A percentile compares a stretch with the other conserved stretches of the same genome.
These are phyloP conservation scores for Acleris holmiana DNA, from an alignment of 2,888 invertebrate genomes.

Conservation along the genomic window DNA sequence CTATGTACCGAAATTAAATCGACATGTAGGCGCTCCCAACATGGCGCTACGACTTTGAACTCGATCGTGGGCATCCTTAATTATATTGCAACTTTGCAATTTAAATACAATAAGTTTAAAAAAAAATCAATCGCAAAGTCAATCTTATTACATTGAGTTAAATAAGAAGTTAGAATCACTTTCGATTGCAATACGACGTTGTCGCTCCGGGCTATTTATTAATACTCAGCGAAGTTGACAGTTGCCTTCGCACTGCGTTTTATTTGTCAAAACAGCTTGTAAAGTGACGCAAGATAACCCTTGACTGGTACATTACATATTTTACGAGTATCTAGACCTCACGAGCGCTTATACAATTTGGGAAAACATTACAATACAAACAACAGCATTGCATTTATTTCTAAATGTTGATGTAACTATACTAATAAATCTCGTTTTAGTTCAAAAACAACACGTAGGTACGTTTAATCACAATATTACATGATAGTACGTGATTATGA, in stretches of 20 bases:
- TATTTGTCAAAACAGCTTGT: not conserved
- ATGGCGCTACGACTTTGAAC: constrained; percentile 10
- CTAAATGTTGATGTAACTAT: too few relatives aligned
- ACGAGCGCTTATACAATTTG: too few relatives aligned
- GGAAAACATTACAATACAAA: too few relatives aligned
- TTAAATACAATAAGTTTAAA: constrained; percentile 9
- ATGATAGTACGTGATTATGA: too few relatives aligned
- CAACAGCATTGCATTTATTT: too few relatives aligned
- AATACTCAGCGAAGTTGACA: not conserved
- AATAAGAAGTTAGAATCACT: not conserved
- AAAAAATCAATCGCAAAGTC: not conserved
- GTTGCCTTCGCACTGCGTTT: not conserved
- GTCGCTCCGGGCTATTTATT: not conserved
- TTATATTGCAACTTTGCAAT: not conserved
- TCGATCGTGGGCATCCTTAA: constrained; percentile 22
- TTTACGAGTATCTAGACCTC: too few relatives aligned
- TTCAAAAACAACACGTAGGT: too few relatives aligned
- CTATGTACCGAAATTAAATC: constrained; percentile 21
- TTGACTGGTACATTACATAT: not conserved
- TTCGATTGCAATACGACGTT: not conserved
- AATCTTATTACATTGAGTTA: constrained; percentile 1
- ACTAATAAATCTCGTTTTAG: too few relatives aligned
- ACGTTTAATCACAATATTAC: too few relatives aligned
- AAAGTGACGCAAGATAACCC: not conserved
- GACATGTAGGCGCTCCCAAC: constrained; percentile 31